A percentile compares a stretch with the other conserved stretches of the same genome.
Conservation (phyloP, 1,140 invertebrate genomes). For the Eriosoma lanigerum region DNA sequence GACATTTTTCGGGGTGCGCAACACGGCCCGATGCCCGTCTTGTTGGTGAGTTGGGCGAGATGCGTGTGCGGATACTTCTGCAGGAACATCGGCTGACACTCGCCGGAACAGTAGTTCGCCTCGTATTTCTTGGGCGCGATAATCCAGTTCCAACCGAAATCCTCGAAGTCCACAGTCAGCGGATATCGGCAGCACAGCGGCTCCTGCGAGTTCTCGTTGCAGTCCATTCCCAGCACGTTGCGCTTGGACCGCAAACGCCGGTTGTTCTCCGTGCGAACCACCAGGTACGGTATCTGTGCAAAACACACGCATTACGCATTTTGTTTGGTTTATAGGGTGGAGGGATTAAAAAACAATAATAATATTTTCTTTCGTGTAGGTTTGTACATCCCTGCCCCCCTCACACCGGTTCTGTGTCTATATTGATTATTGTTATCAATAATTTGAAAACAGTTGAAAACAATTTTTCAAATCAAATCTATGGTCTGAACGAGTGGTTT, state of each 20-base stretch:
- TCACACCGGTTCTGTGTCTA: too few relatives aligned
- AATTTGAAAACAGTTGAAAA: too few relatives aligned
- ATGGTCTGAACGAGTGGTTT: too few relatives aligned
- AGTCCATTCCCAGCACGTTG: slow-evolving; percentile 70
- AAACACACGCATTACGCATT: background rate
- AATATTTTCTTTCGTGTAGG: too few relatives aligned
- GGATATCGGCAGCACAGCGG: slow-evolving; percentile 85
- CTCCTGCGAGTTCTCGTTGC: slow-evolving; percentile 75
- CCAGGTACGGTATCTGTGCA: slow-evolving; percentile 41
- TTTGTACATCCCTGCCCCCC: too few relatives aligned
- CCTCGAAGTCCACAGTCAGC: slow-evolving; percentile 91
- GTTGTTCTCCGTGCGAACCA: slow-evolving; percentile 67
- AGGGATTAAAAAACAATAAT: too few relatives aligned
- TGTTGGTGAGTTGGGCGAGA: slow-evolving; percentile 68
- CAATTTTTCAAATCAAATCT: too few relatives aligned
- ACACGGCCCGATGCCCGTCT: slow-evolving; percentile 77
- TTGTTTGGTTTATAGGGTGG: too few relatives aligned
- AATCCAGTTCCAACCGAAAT: slow-evolving; percentile 98
- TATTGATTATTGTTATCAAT: too few relatives aligned
- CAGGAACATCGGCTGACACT: slow-evolving; percentile 77
- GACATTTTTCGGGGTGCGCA: slow-evolving; percentile 87
- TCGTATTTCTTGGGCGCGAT: slow-evolving; percentile 94
- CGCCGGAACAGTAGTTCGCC: slow-evolving; percentile 94
- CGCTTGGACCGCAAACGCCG: slow-evolving; percentile 61
- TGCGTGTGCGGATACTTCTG: slow-evolving; percentile 84